phyloP scores from a whole-genome alignment of 1,140 invertebrate species.

The Conopomorpha cramerella region DNA sequence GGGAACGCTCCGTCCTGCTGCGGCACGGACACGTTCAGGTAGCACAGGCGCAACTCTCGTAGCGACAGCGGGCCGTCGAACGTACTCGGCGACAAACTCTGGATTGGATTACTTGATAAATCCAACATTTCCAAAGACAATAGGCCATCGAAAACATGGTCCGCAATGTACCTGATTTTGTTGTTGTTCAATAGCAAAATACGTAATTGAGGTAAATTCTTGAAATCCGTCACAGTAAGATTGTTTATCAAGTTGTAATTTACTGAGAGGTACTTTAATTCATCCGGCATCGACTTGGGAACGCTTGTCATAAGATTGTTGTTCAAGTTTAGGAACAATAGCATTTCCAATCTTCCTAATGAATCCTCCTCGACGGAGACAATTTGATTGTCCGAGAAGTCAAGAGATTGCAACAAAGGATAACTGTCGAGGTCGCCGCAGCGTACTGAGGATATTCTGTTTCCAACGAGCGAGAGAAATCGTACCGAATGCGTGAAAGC shows the following conservation, averaged over 20 bases:
- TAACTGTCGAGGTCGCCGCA: constrained; percentile 90
- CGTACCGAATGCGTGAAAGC: constrained; percentile 83
- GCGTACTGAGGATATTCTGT: constrained; percentile 72
- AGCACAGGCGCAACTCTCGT: constrained; percentile 69
- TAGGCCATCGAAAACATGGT: constrained; percentile 70
- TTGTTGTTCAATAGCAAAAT: constrained; percentile 73
- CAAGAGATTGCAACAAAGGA: constrained; percentile 78
- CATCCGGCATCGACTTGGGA: constrained; percentile 62
- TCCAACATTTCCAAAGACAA: constrained; percentile 70
- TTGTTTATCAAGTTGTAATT: constrained; percentile 66
- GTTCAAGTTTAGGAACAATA: constrained; percentile 79
- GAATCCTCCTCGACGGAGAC: constrained; percentile 83
- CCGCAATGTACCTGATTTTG: constrained; percentile 66
- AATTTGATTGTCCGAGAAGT: constrained; percentile 81
- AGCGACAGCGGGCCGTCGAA: constrained; percentile 70
- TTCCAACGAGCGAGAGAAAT: constrained; percentile 77
- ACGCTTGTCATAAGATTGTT: constrained; percentile 72
- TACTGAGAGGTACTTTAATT: constrained; percentile 52
- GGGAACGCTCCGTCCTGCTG: constrained; percentile 70
- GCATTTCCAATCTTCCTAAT: constrained; percentile 77
- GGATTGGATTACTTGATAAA: constrained; percentile 77
- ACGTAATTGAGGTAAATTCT: constrained; percentile 70
- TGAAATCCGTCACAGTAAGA: constrained; percentile 70
- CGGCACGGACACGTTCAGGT: constrained; percentile 64
- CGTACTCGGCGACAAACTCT: constrained; percentile 66